These are phyloP conservation scores for Gila orcuttii DNA, from an alignment of 2,113 vertebrate genomes.

Conservation along the genomic window DNA sequence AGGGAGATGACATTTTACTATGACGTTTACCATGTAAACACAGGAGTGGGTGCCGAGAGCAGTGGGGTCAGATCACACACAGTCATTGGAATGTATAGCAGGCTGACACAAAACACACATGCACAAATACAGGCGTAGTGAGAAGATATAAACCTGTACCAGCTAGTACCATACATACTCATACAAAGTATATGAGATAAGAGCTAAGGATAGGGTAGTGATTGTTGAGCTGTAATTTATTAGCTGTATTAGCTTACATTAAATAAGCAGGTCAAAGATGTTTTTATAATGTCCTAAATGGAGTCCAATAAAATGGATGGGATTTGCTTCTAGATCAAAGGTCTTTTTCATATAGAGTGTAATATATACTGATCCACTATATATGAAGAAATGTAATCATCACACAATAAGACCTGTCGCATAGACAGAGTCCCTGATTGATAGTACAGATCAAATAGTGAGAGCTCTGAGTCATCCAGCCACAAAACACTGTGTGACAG, in stretches of 20 bases:
- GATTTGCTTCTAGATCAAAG: background rate
- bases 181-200: constrained; percentile 12
- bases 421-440: background rate
- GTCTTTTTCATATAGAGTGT: background rate
- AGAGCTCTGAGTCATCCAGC: constrained; percentile 61
- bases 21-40: constrained; percentile 11
- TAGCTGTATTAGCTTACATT: background rate
- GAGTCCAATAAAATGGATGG: background rate
- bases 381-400: background rate
- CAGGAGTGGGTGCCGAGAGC: background rate
- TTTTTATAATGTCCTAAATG: background rate
- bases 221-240: background rate
- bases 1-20: constrained; percentile 12
- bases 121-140: background rate
- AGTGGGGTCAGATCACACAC: constrained; percentile 24
- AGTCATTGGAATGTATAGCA: constrained; percentile 5
- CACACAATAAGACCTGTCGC: background rate
- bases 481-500: constrained; percentile 68
- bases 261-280: background rate
- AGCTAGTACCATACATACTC: background rate
- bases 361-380: background rate
- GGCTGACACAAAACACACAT: constrained; percentile 9
- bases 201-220: background rate
- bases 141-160: constrained; percentile 30
- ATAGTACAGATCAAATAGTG: background rate